Conservation (phyloP, 1,140 invertebrate genomes). For the Bemisia tabaci region DNA sequence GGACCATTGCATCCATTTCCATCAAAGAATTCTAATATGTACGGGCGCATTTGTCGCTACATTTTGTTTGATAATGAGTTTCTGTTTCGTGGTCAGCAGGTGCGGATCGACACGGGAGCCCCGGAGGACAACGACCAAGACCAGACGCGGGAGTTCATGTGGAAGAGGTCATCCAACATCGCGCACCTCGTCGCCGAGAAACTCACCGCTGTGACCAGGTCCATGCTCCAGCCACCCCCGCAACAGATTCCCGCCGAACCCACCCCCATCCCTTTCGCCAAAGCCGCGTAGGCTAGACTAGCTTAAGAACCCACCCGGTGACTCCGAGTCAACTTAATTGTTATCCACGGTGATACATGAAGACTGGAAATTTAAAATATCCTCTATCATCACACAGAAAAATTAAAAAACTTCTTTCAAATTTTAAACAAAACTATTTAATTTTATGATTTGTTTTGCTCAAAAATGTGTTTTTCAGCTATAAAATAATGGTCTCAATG, state of each 20-base stretch:
- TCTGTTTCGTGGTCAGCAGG: conserved; percentile 37
- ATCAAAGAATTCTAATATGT: no score
- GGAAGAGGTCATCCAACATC: conserved; percentile 63
- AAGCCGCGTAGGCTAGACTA: background rate
- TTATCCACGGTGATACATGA: background rate
- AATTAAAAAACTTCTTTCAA: background rate
- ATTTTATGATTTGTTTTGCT: background rate
- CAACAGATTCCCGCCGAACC: background rate
- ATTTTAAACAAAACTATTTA: background rate
- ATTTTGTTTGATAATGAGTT: no score
- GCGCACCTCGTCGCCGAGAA: conserved; percentile 68
- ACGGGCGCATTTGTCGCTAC: no score
- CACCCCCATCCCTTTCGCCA: no score
- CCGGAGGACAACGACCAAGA: conserved; percentile 52
- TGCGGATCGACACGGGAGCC: conserved; percentile 52
- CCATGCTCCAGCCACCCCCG: conserved; percentile 49
- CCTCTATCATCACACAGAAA: background rate
- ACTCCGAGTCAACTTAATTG: no score
- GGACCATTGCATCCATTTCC: no score
- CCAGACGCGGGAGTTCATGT: conserved; percentile 63
- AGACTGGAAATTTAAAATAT: no score
- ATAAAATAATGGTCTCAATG: no score
- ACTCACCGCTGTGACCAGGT: conserved; percentile 54
- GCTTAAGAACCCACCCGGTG: background rate
- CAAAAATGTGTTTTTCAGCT: no score